Conservation (phyloP, 2,888 invertebrate genomes). For the Luffia ferchaultella region DNA sequence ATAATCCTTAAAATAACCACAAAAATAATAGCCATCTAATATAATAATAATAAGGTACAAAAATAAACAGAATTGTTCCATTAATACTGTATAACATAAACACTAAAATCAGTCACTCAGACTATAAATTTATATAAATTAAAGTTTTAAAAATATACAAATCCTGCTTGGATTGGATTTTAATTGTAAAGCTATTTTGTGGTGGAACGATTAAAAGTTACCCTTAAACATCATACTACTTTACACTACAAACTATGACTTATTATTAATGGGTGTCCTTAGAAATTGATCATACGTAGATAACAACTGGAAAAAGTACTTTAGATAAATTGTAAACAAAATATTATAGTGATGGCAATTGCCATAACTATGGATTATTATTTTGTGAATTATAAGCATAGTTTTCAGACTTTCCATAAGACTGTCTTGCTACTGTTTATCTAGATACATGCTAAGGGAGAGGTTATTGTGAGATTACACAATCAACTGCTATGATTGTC, state of each 20-base stretch:
- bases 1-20: too few relatives aligned
- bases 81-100: neutral
- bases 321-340: too few relatives aligned
- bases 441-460: too few relatives aligned
- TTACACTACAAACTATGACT: constrained; percentile 49
- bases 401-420: too few relatives aligned
- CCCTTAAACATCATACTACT: constrained; percentile 18
- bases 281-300: neutral
- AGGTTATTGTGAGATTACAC: too few relatives aligned
- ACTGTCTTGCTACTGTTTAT: too few relatives aligned
- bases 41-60: neutral
- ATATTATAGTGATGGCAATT: too few relatives aligned
- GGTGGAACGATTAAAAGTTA: neutral
- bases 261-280: constrained; percentile 12
- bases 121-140: neutral
- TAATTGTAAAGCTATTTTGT: constrained; percentile 36
- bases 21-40: too few relatives aligned
- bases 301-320: neutral
- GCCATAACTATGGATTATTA: too few relatives aligned
- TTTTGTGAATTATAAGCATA: too few relatives aligned
- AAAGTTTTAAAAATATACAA: constrained; percentile 2
- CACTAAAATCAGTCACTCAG: neutral
- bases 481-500: too few relatives aligned
- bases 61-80: neutral
- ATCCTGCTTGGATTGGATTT: constrained; percentile 21